Base-by-base conservation (phyloP, 2,888 invertebrate species). In the Lithodes maja region DNA sequence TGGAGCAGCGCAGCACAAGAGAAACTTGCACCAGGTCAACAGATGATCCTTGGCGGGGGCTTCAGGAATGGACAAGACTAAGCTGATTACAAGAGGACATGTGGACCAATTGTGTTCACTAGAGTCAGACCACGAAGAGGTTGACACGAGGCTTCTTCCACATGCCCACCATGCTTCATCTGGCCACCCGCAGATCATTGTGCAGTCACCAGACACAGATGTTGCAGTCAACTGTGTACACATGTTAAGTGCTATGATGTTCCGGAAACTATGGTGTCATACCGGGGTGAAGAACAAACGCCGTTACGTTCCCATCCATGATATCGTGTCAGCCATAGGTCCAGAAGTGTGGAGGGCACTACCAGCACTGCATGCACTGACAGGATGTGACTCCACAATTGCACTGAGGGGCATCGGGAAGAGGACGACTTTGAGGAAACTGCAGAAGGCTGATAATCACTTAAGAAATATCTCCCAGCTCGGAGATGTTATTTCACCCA, bases 1-100 rank as follows among this genome's bases (percentile, higher is more conserved):
- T 74, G 74, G 74, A 74, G 74, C 74, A 74, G 74, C 74, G n/a
- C 74, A 74, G 7, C 74, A 74, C 74, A 7, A 74, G 74, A 74
- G 7, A 5, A 74, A 74, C 74, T 74, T 74, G 74, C 33, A 74
- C 74, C 74, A 74, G 74, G 33, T n/a, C 7, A 74, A 74, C 74
- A 74, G 74, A 74, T 74, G 74, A 74, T 74, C 74, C 74, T 74
- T 74, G 74, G 74, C 74, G 74, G 74, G 74, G 74, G 74, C 33
- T 74, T 74, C 74, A 74, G 74, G 33, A 74, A 74, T 74, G 74
- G 74, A 74, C 5, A 74, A 12, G n/a, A 74, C 74, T 74, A 74
- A 74, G 74, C n/a, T 74, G 74, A 74, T 74, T 3, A 74, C 74
- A 74, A n/a, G 74, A 74, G 33, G n/a, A 74, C 74, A 74, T 74